phyloP scores from a whole-genome alignment of 2,888 invertebrate species.

The Ectemnius cavifrons region DNA sequence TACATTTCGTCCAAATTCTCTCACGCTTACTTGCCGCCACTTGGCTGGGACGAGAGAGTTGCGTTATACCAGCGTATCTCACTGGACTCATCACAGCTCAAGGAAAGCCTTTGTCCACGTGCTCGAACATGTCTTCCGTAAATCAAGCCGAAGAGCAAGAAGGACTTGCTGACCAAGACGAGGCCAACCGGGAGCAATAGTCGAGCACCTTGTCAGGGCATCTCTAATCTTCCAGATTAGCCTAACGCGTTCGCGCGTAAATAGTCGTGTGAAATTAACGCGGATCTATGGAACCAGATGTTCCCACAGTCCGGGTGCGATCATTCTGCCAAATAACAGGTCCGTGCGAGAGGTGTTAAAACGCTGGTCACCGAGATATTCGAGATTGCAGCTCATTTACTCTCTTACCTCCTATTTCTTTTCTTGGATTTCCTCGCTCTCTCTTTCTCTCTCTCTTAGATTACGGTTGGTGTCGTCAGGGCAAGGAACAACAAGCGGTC shows the following conservation, averaged over 20 bases:
- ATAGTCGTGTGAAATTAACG: no score
- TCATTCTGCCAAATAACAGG: no score
- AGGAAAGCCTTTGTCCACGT: conserved; percentile 62
- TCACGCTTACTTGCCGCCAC: conserved; percentile 39
- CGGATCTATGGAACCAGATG: no score
- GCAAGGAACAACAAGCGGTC: neutral
- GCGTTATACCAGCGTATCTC: conserved; percentile 67
- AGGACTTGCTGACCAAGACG: conserved; percentile 36
- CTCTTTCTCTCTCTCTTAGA: neutral
- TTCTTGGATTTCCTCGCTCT: neutral
- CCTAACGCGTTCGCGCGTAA: no score
- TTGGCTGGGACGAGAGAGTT: conserved; percentile 25
- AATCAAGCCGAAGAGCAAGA: conserved; percentile 65
- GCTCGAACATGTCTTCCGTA: conserved; percentile 59
- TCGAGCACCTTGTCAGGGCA: no score
- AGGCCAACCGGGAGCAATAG: conserved; percentile 1
- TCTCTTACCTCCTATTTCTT: neutral
- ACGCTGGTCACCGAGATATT: neutral
- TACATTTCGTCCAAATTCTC: conserved; percentile 47
- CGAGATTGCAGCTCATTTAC: neutral
- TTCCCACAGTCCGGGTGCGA: no score
- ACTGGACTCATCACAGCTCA: conserved; percentile 68
- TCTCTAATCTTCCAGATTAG: no score
- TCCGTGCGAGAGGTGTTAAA: neutral
- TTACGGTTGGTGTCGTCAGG: neutral